A percentile compares a stretch with the other conserved stretches of the same genome.
Evolutionary conservation across 2,797 vertebrate species (phyloP).

Genomic region (Manis pentadactyla): DNA sequence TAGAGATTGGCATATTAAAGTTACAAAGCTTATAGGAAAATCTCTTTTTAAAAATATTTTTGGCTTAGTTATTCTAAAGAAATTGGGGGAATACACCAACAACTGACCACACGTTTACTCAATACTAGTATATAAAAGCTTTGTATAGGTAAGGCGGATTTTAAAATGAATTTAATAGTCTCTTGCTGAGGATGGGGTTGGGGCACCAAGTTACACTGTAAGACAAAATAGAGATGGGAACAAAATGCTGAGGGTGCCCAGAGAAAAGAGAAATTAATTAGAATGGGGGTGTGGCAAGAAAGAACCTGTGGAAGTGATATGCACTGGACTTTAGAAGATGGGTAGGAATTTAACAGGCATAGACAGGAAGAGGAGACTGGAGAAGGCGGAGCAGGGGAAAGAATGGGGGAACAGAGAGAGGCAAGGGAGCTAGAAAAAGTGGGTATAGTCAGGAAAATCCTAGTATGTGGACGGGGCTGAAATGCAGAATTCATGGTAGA

Average conservation of each 20-base stretch:
- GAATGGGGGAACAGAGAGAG: background rate
- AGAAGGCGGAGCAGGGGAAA: background rate
- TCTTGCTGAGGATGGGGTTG: background rate
- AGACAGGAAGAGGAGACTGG: background rate
- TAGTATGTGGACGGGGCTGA: background rate
- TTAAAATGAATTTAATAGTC: constrained; percentile 11
- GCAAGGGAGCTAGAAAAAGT: background rate
- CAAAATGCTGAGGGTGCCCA: background rate
- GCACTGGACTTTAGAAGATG: background rate
- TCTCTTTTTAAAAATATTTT: constrained; percentile 35
- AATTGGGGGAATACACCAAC: background rate
- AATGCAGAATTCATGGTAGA: background rate
- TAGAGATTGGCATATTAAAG: background rate
- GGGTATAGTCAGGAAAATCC: constrained; percentile 19
- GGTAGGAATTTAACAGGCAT: background rate
- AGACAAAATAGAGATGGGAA: background rate
- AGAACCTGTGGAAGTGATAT: background rate
- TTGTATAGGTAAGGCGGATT: background rate
- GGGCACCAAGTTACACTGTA: background rate
- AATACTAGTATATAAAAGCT: constrained; percentile 4
- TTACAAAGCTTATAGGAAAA: constrained; percentile 54
- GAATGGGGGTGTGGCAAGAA: background rate
- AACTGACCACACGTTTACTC: background rate
- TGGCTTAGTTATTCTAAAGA: background rate
- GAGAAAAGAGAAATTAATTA: background rate